These are phyloP conservation scores for Arctopsyche grandis DNA, from an alignment of 1,140 invertebrate species.

Conservation along the genomic window DNA sequence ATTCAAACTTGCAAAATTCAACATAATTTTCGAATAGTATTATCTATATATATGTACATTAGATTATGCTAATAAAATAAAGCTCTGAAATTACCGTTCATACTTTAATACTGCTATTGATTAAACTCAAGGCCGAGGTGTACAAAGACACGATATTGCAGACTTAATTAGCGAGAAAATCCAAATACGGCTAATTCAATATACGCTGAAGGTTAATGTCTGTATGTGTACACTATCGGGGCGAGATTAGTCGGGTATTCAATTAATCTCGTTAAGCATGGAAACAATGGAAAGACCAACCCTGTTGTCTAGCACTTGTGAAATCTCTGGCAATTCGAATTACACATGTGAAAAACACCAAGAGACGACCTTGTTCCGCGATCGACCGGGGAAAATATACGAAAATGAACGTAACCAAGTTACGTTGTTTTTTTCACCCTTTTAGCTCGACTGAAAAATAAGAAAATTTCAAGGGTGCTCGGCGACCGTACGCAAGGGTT, in stretches of 20 bases:
- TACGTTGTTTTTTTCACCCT: background rate
- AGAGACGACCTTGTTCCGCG: background rate
- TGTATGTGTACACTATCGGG: background rate
- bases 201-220: too few species aligned
- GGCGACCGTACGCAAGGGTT: background rate
- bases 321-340: background rate
- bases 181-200: too few species aligned
- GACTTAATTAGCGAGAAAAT: too few species aligned
- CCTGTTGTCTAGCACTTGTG: background rate
- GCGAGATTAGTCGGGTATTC: background rate
- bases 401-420: constrained; percentile 8
- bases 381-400: background rate
- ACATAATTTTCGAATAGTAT: background rate
- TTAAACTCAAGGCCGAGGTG: too few species aligned
- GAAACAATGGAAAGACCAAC: background rate
- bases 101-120: too few species aligned
- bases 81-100: too few species aligned
- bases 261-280: constrained; percentile 6
- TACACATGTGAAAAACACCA: background rate
- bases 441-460: constrained; percentile 6
- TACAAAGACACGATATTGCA: too few species aligned
- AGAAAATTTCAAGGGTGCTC: constrained; percentile 16
- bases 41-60: too few species aligned
- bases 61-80: too few species aligned
- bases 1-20: background rate